Evolutionary conservation across 2,113 vertebrate species (phyloP).

Genomic region (Urocynchramus pylzowi): DNA sequence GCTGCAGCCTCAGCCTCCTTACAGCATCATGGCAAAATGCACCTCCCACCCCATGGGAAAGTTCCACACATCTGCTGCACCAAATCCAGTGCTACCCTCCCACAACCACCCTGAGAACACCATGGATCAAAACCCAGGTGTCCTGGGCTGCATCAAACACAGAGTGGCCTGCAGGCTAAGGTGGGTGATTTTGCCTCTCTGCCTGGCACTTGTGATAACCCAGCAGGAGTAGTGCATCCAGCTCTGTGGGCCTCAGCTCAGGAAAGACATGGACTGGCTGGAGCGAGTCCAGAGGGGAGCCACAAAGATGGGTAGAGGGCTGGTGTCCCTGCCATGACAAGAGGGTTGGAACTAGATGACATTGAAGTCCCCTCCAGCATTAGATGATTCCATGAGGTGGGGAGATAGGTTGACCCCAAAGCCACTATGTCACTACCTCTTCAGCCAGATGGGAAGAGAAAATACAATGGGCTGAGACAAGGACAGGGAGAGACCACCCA

Average conservation of each 20-base stretch:
- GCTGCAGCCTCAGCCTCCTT: background rate
- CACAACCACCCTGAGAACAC: fast-evolving
- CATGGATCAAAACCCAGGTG: background rate
- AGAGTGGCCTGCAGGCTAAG: background rate
- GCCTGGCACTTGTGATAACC: too few relatives aligned
- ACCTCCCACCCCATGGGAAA: background rate
- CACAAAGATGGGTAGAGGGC: background rate
- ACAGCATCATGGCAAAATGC: background rate
- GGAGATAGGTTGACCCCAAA: background rate
- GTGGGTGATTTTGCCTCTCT: background rate
- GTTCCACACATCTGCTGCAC: background rate
- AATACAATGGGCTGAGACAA: background rate
- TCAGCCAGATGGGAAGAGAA: background rate
- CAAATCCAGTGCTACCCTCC: background rate
- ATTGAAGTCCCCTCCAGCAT: background rate
- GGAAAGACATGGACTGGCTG: background rate
- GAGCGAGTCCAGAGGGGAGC: fast-evolving
- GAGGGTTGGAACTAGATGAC: too few relatives aligned
- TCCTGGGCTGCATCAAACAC: background rate
- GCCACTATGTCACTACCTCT: background rate
- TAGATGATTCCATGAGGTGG: background rate
- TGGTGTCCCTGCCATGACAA: background rate
- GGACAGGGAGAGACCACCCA: background rate
- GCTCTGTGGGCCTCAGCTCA: background rate
- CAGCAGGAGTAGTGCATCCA: background rate